phyloP scores from a whole-genome alignment of 2,888 invertebrate species.

The Hymenopus coronatus region DNA sequence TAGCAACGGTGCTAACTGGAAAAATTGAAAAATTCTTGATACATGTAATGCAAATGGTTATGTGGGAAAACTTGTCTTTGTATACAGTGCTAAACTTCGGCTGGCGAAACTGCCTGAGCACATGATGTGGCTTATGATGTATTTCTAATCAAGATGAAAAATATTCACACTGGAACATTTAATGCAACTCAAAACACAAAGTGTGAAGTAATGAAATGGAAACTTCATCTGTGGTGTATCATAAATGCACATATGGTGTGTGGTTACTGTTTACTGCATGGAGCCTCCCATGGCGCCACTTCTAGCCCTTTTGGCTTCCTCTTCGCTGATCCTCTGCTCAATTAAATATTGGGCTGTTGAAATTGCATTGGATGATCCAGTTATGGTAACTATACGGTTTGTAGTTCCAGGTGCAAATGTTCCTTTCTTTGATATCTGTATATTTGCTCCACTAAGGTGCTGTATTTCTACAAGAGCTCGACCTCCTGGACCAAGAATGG shows the following conservation, averaged over 20 bases:
- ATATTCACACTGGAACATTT: neutral
- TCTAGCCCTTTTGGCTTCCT: slow-evolving; percentile 91
- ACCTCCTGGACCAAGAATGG: slow-evolving; percentile 95
- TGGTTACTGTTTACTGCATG: slow-evolving; percentile 15
- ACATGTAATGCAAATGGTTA: neutral
- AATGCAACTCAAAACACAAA: neutral
- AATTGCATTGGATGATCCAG: slow-evolving; percentile 85
- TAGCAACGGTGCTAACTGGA: neutral
- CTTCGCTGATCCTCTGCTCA: slow-evolving; percentile 94
- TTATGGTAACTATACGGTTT: slow-evolving; percentile 95
- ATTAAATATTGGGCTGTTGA: slow-evolving; percentile 91
- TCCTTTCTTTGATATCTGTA: slow-evolving; percentile 98
- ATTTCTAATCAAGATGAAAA: neutral
- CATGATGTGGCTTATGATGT: neutral
- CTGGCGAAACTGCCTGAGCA: neutral
- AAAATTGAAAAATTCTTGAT: slow-evolving; percentile 2
- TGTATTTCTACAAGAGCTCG: slow-evolving; percentile 96
- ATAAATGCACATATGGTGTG: slow-evolving; percentile 26
- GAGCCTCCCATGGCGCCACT: slow-evolving; percentile 54
- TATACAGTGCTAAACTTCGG: neutral
- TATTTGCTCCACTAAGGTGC: slow-evolving; percentile 94
- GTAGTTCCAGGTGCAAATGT: slow-evolving; percentile 95
- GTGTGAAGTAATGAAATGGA: neutral
- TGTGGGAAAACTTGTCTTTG: neutral
- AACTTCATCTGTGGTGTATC: neutral